Evolutionary conservation across 2,797 vertebrate species (phyloP), one percentile per base, ranked within the genome.

Genomic region (Hydrophis major): DNA sequence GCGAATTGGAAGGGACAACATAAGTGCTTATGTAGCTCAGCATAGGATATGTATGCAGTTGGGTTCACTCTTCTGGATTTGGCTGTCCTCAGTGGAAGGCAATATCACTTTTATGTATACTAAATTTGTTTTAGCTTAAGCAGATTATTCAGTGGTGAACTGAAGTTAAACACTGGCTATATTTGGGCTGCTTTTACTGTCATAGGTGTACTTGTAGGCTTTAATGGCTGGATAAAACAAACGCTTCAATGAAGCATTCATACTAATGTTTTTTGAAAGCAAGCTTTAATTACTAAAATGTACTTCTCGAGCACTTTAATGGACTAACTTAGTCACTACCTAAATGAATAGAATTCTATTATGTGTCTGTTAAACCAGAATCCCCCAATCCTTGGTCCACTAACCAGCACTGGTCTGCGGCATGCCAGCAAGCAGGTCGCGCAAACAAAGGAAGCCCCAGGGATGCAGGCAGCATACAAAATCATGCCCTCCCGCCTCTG

Each of bases 241-340:
- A 18, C 87, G 53, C 78, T 74, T 63, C 69, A 42, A 61, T 50
- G 53, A 89, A 89, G 63, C 37, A 60, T 32, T 63, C 69, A 37
- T 92, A 89, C 55, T 61, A 63, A 55, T 27, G 59, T 42, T 89
- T 90, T 55, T 89, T 90, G 32, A 55, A 53, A 66, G 18, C 12
- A 88, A 93, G 20, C 89, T 86, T 55, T 86, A 55, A 63, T 92
- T 60, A 89, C n/a, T 55, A 61, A n/a, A 63, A 83, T 25, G 59
- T 74, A 92, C 22, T 89, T 86, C n/a, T 37, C 74, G 55, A 89
- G 37, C 16, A 27, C 47, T 86, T 89, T 61, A 83, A 50, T 86
- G 61, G 57, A 86, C 18, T 25, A 86, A 56, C 6, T 32, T 56
- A 89, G 88, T n/a, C 27, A n/a, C 16, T 63, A 56, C 59, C 32